Base-by-base conservation (phyloP, 2,113 vertebrate genomes). In the Oreamnos americanus region DNA sequence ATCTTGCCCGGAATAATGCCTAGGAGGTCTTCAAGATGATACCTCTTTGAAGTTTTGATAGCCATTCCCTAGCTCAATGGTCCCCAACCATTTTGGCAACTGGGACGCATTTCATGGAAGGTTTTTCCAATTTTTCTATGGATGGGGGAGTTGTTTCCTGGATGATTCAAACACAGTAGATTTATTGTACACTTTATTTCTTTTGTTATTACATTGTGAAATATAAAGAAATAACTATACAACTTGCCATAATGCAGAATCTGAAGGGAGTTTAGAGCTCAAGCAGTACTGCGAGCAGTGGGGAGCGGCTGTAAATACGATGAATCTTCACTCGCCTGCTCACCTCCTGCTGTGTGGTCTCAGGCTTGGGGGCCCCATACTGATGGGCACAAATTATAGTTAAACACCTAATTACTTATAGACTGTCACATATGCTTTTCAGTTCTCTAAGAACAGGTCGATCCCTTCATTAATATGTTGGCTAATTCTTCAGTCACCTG, bases 231-330 rank as follows among this genome's bases (percentile, higher is more conserved):
- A 74, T 25, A 43, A 26, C 36, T 76, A 7, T 7, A 14, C 36
- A 43, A 2, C 71, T 39, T 76, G 23, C 71, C 71, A 14, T 76
- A 76, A 43, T 43, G 23, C 23, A 43, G 71, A 71, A 25, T 76
- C 71, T 43, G 23, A 43, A 0, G 7, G 36, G 36, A 43, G 36
- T 3, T 14, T 14, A 25, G 36, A 76, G 12, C 36, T 76, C 23
- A 13, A 76, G 71, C 21, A 43, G 36, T 43, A 14, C 23, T 7
- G 3, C 1, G 3, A 23, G 12, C 23, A 76, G 36, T 43, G 71
- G 36, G 71, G 71, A 43, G 12, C 0, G 0, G 23, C 36, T 25
- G 36, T 26, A 26, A 43, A 26, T 25, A 76, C 0, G 36, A 14
- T 7, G 11, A 39, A 3, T 6, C 67, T 25, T 74, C 67, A 74